Percentiles rank a stretch among this genome's conserved stretches.
Conservation (phyloP, 2,888 invertebrate genomes). For the Chelonus formosanus region DNA sequence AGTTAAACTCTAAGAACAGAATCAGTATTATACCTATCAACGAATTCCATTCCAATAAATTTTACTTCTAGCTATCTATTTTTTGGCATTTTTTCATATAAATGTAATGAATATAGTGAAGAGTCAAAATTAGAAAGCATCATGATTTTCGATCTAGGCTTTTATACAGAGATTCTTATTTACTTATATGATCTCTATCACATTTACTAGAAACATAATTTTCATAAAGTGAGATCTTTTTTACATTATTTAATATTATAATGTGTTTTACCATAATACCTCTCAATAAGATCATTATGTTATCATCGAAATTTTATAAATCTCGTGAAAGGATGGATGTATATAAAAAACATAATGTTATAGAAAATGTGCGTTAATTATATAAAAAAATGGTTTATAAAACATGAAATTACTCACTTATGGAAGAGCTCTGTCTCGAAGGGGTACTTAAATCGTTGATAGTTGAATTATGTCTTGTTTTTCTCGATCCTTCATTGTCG, state of each 20-base stretch:
- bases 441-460: constrained; percentile 69
- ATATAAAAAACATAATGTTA: constrained; percentile 1
- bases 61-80: too few relatives aligned
- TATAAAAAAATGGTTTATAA: constrained; percentile 27
- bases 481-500: constrained; percentile 78
- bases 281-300: too few relatives aligned
- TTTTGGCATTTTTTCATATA: too few relatives aligned
- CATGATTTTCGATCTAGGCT: too few relatives aligned
- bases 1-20: too few relatives aligned
- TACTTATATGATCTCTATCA: not conserved
- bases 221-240: constrained; percentile 15
- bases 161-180: too few relatives aligned
- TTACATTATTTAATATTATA: constrained; percentile 2
- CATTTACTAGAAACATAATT: constrained; percentile 19
- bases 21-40: too few relatives aligned
- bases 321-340: not conserved
- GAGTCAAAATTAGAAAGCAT: too few relatives aligned
- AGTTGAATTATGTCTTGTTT: constrained; percentile 84
- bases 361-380: not conserved
- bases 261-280: too few relatives aligned
- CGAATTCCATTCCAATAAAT: too few relatives aligned
- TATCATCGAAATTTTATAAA: too few relatives aligned
- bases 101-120: too few relatives aligned
- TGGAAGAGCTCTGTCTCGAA: constrained; percentile 69
- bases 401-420: constrained; percentile 66